A percentile compares a stretch with the other conserved stretches of the same genome.
Evolutionary conservation across 1,140 invertebrate species (phyloP).

Genomic region (Zaprionus gabonicus): DNA sequence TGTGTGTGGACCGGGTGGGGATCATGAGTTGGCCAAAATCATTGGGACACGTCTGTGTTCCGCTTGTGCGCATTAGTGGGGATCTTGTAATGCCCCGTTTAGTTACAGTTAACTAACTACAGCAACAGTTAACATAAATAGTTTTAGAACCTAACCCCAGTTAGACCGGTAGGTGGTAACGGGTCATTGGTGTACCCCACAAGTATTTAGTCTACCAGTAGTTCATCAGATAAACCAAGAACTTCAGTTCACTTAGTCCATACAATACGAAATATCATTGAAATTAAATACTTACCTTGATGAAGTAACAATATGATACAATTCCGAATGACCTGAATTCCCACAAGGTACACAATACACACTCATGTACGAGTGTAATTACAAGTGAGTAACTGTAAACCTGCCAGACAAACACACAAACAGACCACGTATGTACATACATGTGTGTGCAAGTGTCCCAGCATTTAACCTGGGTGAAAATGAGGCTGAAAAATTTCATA

Average conservation of each 20-base stretch:
- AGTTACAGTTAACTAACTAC: conserved; percentile 54
- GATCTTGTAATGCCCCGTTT: conserved; percentile 42
- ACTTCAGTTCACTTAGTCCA: background rate
- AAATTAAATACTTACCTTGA: conserved; percentile 13
- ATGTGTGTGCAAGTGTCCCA: conserved; percentile 43
- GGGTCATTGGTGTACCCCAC: background rate
- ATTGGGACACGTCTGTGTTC: conserved; percentile 42
- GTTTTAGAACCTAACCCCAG: conserved; percentile 37
- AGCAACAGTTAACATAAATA: conserved; percentile 40
- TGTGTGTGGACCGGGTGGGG: conserved; percentile 1
- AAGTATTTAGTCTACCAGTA: background rate
- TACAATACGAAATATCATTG: conserved; percentile 1
- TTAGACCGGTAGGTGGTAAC: conserved; percentile 11
- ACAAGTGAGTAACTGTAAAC: conserved; percentile 67
- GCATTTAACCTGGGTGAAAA: conserved; percentile 64
- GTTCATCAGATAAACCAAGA: background rate
- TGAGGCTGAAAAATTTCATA: conserved; percentile 71
- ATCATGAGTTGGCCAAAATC: conserved; percentile 65
- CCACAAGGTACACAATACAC: conserved; percentile 38
- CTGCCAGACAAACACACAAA: conserved; percentile 31
- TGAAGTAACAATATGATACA: conserved; percentile 11
- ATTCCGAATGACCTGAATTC: conserved; percentile 28
- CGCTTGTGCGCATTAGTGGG: conserved; percentile 41
- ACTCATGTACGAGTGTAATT: conserved; percentile 28
- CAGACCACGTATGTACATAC: too few species aligned